Percentiles rank a stretch among this genome's conserved stretches.
Conservation (phyloP, 2,113 vertebrate genomes). For the Nipponia nippon region DNA sequence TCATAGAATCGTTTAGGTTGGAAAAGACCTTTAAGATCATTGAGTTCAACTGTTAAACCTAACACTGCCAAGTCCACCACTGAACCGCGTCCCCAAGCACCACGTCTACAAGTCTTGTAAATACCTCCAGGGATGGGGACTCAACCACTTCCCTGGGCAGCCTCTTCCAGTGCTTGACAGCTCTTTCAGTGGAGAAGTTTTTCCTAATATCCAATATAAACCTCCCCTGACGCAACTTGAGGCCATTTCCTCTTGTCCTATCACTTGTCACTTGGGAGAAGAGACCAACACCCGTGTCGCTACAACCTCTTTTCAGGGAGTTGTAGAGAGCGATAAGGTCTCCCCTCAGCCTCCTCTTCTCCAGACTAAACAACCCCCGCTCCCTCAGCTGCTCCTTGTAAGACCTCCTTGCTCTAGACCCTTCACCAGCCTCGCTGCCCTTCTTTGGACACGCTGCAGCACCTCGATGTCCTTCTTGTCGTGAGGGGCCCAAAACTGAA, state of each 20-base stretch:
- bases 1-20: not conserved
- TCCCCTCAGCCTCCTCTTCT: no score
- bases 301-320: no score
- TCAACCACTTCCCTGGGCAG: no score
- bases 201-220: no score
- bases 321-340: no score
- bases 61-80: not conserved
- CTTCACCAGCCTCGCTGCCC: rapidly evolving
- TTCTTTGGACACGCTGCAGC: rapidly evolving
- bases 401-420: not conserved
- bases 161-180: no score
- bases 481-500: not conserved
- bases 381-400: rapidly evolving
- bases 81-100: not conserved
- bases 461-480: not conserved
- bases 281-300: no score
- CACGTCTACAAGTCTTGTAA: not conserved
- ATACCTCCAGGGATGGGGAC: not conserved
- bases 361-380: not conserved
- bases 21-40: not conserved
- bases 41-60: rapidly evolving
- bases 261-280: no score
- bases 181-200: no score
- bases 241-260: no score
- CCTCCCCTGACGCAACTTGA: no score